phyloP scores from a whole-genome alignment of 2,797 vertebrate genomes.

The Pangasius djambal region DNA sequence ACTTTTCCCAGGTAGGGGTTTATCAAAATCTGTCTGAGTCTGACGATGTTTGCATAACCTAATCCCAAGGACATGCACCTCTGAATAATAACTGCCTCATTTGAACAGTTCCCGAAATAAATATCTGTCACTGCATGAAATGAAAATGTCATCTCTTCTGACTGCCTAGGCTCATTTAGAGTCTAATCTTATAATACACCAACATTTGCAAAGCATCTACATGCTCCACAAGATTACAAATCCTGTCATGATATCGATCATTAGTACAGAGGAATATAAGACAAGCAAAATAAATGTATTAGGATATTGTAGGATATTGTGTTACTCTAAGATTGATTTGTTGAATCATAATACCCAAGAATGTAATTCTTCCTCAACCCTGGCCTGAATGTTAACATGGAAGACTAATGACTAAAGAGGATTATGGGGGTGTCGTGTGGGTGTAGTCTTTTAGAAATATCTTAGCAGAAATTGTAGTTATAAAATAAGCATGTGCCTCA shows the following conservation, averaged over 20 bases:
- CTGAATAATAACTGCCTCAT: slow-evolving; percentile 36
- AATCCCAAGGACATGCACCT: slow-evolving; percentile 10
- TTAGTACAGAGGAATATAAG: background rate
- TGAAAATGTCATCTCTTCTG: slow-evolving; percentile 19
- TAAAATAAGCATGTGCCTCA: slow-evolving; percentile 64
- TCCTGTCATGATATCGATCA: slow-evolving; percentile 1
- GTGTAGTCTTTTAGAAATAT: slow-evolving; percentile 60
- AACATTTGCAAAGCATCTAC: background rate
- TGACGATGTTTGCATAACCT: slow-evolving; percentile 47
- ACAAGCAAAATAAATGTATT: background rate
- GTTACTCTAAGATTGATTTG: background rate
- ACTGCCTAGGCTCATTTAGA: background rate
- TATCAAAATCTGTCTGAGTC: slow-evolving; percentile 22
- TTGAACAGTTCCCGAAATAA: slow-evolving; percentile 29
- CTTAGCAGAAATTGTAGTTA: slow-evolving; percentile 55
- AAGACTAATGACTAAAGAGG: slow-evolving; percentile 44
- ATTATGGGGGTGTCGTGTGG: slow-evolving; percentile 38
- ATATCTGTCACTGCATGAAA: slow-evolving; percentile 6
- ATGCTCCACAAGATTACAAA: background rate
- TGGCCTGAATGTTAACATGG: slow-evolving; percentile 33
- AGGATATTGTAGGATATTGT: background rate
- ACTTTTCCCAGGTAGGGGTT: slow-evolving; percentile 22
- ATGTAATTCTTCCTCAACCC: background rate
- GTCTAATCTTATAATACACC: background rate
- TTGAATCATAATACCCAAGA: background rate